Evolutionary conservation across 2,113 vertebrate species (phyloP), one percentile per base, ranked within the genome.

Genomic region (Chaetodon trifascialis): DNA sequence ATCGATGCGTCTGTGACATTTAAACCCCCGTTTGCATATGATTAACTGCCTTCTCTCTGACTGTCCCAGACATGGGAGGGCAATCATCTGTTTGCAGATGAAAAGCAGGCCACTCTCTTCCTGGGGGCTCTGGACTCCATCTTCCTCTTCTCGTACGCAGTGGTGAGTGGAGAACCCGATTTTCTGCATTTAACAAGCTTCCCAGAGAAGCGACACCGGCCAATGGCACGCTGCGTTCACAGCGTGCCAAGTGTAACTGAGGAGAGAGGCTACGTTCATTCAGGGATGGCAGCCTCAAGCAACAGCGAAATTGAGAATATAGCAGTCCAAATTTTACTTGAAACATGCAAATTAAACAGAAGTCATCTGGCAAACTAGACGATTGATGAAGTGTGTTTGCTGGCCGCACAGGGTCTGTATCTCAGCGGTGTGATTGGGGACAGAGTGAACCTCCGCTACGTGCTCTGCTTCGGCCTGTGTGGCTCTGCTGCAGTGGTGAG

Each of bases 81-180:
- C 40, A 96, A 95, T 88, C 93, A 49, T 58, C 91, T 99, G 78
- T 99, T 99, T 91, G 91, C 93, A n/a, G 90, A 93, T 52, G 72
- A 89, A 8, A 90, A 96, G 83, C 94, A 96, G 79, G 98, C 98
- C 65, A 99, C 97, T 4, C 94, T 99, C 44, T 99, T 99, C 83
- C 88, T 99, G 16, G 98, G 98, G 21, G 96, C 92, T 0, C 68
- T 99, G 89, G 98, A 99, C 81, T 97, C 97, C 42, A 94, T 99
- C 77, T 99, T 99, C 87, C 96, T 99, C 75, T 98, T 99, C 93
- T 97, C 97, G 7, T 99, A 99, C 21, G 98, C 98, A n/a, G 90
- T 97, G 96, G 98, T 99, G 90, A 95, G 97, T 96, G 17, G 21
- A 10, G 2, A 11, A 51, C n/a, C 1, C 14, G 21, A 10, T 51